Evolutionary conservation across 2,113 vertebrate species (phyloP), one percentile per base, ranked within the genome.

Genomic region (Apus apus): DNA sequence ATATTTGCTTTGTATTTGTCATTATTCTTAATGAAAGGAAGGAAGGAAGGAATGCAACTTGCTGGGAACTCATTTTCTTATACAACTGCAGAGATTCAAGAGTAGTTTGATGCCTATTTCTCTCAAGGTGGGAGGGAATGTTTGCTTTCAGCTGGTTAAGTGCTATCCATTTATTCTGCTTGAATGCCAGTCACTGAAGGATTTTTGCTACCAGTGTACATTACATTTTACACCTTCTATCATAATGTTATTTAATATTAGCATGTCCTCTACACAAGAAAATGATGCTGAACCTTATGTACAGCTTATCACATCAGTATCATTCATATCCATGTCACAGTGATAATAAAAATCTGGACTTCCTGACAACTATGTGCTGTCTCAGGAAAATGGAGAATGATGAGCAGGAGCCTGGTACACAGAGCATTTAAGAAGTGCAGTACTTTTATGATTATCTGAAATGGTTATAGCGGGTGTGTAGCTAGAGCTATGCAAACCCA

Each of bases 321-420:
- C 50, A 76, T 58, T 96, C 46, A 66, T 84, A 92, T 30, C 45
- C 53, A 61, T 67, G 68, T 90, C 57, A 87, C 10, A 71, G 53
- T 25, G 74, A 94, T 87, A 93, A 90, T 82, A 96, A 77, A 94
- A 92, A 57, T 67, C 66, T 82, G 83, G n/a, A 75, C n/a, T 67
- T 94, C 15, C 53, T 68, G 74, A 72, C 26, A 93, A 43, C 30
- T 85, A 26, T 30, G 9, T 73, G 17, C 15, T 80, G n/a, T 66
- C 30, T 65, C 36, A 58, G 22, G 8, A 61, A 80, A 89, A 70
- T 11, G 34, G 16, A 10, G 54, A 89, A 34, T 26, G 16, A 71
- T 21, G 22, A 75, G 7, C 2, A 3, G 10, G 12, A 60, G 27
- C 16, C 0, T 2, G n/a, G 8, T 30, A 23, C 2, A 9, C 27